Base-by-base conservation (phyloP, 2,113 vertebrate species). In the Meles meles region DNA sequence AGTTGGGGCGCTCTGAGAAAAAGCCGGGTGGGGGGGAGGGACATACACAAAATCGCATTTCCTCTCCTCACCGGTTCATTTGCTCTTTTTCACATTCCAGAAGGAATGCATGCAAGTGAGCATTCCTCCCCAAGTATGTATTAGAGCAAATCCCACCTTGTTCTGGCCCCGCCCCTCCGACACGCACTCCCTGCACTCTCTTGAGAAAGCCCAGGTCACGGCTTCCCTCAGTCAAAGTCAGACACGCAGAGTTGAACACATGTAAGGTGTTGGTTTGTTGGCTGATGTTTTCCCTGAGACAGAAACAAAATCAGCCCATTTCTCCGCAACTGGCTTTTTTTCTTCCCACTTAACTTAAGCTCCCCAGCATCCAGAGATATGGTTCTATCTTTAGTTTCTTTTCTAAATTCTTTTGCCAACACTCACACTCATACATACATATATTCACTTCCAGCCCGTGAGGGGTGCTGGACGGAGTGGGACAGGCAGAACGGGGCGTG, bases 281-380 rank as follows among this genome's bases (percentile, higher is more conserved):
- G 55, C 29, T n/a, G 63, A 10, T 74, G 61, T 37, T 84, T 71
- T 34, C 39, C 88, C 61, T 20, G 34, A 95, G 74, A 65, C 11
- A 79, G 79, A 86, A 81, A 42, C 55, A 44, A 74, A 82, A n/a
- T 18, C 39, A 44, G 85, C 42, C 71, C 67, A 37, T 89, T 87
- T 85, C 92, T 84, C 34, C 67, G 42, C 77, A 15, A 2, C 29
- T 59, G 93, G 76, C 77, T 72, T 72, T 88, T 72, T 72, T 59
- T 27, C 11, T 47, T 49, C 49, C 81, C 91, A 67, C 81, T 82
- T 92, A 52, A 65, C 29, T 44, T 42, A 55, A 55, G 39, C 39
- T 93, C 65, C 52, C 31, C 3, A 34, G 67, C 89, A 79, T 74
- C 55, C 34, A 1, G 37, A 93, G 83, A 81, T 89, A 52, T 3